Evolutionary conservation across 2,888 invertebrate genomes (phyloP), one percentile per base, ranked within the genome.

Genomic region (Drosophila percnosoma): DNA sequence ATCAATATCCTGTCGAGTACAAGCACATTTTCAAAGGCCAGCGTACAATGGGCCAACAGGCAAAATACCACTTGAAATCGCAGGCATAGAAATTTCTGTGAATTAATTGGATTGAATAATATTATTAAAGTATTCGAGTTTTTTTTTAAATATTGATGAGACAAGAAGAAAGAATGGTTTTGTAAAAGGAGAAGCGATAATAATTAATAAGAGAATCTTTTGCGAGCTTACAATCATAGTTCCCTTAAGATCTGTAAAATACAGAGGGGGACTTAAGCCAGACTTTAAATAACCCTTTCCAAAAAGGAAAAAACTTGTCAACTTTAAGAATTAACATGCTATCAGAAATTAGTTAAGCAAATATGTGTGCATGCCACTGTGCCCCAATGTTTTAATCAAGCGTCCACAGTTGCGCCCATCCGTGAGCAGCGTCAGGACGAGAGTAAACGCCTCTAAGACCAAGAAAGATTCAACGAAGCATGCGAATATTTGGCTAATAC

Each of bases 401-500:
- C 55, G 52, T 45, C 73, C 49, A 66, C 57, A 59, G 59, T 52
- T 62, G 54, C 63, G 55, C 64, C 63, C 73, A 76, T 54, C 72
- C 55, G 40, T 36, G 38, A 33, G 13, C 67, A 21, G 21, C 45
- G 11, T 21, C 18, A 21, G 27, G 42, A 40, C 51, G 11, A 21
- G 10, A 11, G 38, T 54, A 33, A 8, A 18, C 57, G 33, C 49
- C 53, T 40, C 27, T 21, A 58, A 72, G 72, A 72, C 68, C 82
- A 29, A 72, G 69, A 61, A 63, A 66, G 73, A 82, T 73, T 42
- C 88, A 78, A 64, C 78, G 86, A 75, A 86, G 83, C 88, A 83
- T 86, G 90, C 86, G 78, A 83, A 85, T 83, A 89, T 89, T 85
- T 85, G 83, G 90, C 90, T 89, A 89, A 89, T 86, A 86, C 72